These are phyloP conservation scores for Phymorhynchus buccinoides DNA, from an alignment of 1,140 invertebrate species.

Conservation along the genomic window DNA sequence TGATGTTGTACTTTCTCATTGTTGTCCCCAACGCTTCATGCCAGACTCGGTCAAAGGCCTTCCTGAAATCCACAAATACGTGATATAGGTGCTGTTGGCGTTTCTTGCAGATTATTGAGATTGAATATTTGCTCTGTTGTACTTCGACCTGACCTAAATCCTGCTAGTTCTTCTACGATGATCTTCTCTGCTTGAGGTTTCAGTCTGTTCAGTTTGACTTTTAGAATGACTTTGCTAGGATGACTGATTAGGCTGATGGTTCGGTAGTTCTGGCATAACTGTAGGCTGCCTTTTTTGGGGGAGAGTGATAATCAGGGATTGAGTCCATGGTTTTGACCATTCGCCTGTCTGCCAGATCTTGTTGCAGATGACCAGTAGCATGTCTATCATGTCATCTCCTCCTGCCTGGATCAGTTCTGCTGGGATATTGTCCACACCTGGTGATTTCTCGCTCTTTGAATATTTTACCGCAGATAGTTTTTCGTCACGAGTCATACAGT, in stretches of 20 bases:
- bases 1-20: not conserved
- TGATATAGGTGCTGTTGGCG: not conserved
- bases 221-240: conserved; percentile 6
- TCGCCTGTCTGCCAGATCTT: not conserved
- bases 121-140: conserved; percentile 24
- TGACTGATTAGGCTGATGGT: not conserved
- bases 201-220: conserved; percentile 33
- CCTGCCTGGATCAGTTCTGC: too few species aligned
- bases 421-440: too few species aligned
- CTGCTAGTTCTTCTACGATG: conserved; percentile 37
- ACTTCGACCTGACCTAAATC: not conserved
- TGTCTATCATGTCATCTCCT: too few species aligned
- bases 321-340: not conserved
- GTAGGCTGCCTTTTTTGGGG: not conserved
- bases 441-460: too few species aligned
- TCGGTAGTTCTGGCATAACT: not conserved
- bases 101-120: conserved; percentile 1
- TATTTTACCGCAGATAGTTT: too few species aligned
- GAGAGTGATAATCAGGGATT: not conserved
- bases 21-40: not conserved
- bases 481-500: too few species aligned
- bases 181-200: conserved; percentile 38
- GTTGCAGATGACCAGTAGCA: not conserved
- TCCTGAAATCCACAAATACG: not conserved
- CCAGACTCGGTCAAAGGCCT: conserved; percentile 4